Evolutionary conservation across 1,140 invertebrate genomes (phyloP), one percentile per base, ranked within the genome.

Genomic region (Paraescarpia echinospica): DNA sequence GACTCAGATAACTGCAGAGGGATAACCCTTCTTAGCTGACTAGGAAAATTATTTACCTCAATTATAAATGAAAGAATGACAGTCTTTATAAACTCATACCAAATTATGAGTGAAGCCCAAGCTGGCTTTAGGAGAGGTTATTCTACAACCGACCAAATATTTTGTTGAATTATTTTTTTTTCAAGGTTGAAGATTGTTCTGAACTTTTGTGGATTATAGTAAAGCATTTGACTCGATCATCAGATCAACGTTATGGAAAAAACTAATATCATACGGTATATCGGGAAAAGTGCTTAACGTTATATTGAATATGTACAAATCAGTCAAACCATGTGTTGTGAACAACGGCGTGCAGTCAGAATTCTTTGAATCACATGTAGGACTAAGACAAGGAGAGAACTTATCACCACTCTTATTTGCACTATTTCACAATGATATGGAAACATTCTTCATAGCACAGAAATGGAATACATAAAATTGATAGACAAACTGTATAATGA

Each of bases 1-100:
- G 51, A 93, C 31, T 89, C 92, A 89, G 89, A 91, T n/a, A 94
- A 93, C 35, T 94, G 93, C 91, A 91, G 92, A 34, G 92, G 90
- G 31, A 94, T 92, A 8, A 93, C 92, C 22, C 27, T 93, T n/a
- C 31, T 94, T 18, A 92, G 90, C 31, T 94, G 93, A 33, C 12
- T 92, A 35, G n/a, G 93, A 35, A 94, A 94, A 93, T 41, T 93
- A 5, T 94, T 93, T 34, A 93, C 92, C 2, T 27, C 51, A 27
- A 89, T 93, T 48, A 27, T 94, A 77, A 94, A 94, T 92, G 35
- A 35, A 89, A 93, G 93, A 91, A 33, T 93, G 0, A 91, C 33
- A 35, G 34, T n/a, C 31, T 92, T 92, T 93, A n/a, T 89, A 89
- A 89, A 93, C 27, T 4, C 48, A 77, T 27, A 33, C 1, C 34